These are phyloP conservation scores for Cuculus canorus DNA, from an alignment of 2,797 vertebrate genomes.

Conservation along the genomic window DNA sequence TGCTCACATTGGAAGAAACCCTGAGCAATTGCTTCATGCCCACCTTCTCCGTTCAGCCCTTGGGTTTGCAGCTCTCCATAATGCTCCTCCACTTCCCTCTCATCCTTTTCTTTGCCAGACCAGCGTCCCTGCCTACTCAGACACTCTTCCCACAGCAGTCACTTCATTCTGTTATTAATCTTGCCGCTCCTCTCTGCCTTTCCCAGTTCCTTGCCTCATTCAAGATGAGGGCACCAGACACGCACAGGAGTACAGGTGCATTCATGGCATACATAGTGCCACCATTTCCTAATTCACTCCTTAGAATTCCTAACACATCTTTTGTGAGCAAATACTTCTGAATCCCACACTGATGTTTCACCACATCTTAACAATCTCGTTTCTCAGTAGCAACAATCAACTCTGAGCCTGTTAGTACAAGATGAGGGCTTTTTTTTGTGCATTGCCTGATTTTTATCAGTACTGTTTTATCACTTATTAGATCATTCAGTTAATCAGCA, in stretches of 20 bases:
- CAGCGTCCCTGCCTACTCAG: not conserved
- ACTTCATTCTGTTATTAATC: not conserved
- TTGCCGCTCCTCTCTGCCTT: not conserved
- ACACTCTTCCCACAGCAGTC: not conserved
- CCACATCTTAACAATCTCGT: not conserved
- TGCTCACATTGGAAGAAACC: not conserved
- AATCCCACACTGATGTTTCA: not conserved
- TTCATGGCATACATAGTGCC: not conserved
- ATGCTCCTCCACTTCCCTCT: not conserved
- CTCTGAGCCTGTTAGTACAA: not conserved
- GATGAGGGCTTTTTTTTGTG: not conserved
- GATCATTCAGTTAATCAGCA: not conserved
- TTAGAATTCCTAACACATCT: not conserved
- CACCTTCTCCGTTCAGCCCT: not conserved
- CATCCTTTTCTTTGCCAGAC: not conserved
- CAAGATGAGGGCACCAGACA: not conserved
- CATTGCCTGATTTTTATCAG: not conserved
- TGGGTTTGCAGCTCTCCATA: not conserved
- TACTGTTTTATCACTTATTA: not conserved
- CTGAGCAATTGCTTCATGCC: not conserved
- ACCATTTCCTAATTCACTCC: not conserved
- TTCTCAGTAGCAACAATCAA: not conserved
- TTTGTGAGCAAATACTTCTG: not conserved
- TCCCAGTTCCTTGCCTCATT: not conserved
- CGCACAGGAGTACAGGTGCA: not conserved